Conservation (phyloP, 2,113 vertebrate genomes). For the Ancistrus triradiatus region DNA sequence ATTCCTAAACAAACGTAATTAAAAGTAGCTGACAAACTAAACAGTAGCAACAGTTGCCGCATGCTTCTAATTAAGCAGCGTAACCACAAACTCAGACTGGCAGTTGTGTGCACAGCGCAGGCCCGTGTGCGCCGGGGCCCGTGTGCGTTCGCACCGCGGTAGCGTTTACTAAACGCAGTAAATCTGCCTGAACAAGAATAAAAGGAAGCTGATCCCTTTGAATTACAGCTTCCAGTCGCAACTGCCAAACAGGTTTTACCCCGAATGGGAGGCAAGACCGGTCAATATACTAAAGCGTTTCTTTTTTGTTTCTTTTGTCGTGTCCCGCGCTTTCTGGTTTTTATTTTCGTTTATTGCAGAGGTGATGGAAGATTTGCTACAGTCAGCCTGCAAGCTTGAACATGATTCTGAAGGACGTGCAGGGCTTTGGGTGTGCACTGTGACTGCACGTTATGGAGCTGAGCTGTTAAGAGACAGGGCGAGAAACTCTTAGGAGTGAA, state of each 20-base stretch:
- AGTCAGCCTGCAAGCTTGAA: constrained; percentile 25
- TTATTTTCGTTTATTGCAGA: constrained; percentile 8
- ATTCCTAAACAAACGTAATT: neutral
- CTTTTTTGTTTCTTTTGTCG: neutral
- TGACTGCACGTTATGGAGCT: too few relatives aligned
- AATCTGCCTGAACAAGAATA: constrained; percentile 55
- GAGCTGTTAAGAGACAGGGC: too few relatives aligned
- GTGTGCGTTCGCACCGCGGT: neutral
- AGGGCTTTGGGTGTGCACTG: constrained; percentile 28
- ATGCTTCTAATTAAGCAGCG: neutral
- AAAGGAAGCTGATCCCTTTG: constrained; percentile 50
- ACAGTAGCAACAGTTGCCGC: too few relatives aligned
- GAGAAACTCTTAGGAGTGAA: too few relatives aligned
- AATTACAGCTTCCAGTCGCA: constrained; percentile 44
- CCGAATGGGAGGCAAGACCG: constrained; percentile 22
- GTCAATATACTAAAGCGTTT: constrained; percentile 34
- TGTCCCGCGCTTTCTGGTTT: constrained; percentile 9
- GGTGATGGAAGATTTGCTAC: constrained; percentile 11
- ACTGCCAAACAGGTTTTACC: constrained; percentile 47
- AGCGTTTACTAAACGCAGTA: constrained; percentile 50
- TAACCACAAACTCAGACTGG: neutral
- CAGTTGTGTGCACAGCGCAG: neutral
- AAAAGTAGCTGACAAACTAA: neutral
- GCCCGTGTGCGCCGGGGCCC: neutral
- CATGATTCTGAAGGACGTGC: constrained; percentile 27